These are phyloP conservation scores for Yasuhikotakia modesta DNA, from an alignment of 2,797 vertebrate genomes.

Conservation along the genomic window DNA sequence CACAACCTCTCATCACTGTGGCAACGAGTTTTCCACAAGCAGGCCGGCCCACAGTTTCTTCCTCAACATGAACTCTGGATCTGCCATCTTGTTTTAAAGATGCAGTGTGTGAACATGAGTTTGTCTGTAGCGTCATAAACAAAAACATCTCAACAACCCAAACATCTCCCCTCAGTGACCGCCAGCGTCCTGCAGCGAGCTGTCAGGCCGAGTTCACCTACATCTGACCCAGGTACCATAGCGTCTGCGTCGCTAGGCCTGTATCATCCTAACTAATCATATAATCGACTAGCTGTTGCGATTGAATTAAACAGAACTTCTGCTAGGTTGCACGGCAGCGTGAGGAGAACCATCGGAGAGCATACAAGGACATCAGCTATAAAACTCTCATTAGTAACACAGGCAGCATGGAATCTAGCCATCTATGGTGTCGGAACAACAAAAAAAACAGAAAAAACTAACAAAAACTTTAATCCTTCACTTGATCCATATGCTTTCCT, in stretches of 20 bases:
- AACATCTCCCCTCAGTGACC: too few relatives aligned
- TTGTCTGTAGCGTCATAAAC: too few relatives aligned
- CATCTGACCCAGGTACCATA: not conserved
- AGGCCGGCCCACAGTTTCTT: too few relatives aligned
- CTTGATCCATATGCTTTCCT: slow-evolving; percentile 48
- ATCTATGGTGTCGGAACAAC: slow-evolving; percentile 5
- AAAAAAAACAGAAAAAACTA: not conserved
- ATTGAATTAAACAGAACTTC: not conserved
- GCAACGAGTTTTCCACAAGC: too few relatives aligned
- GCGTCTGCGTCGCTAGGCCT: not conserved
- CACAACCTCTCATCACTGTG: not conserved
- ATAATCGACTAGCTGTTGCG: not conserved
- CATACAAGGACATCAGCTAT: slow-evolving; percentile 3
- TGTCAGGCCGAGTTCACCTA: not conserved
- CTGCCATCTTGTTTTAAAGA: not conserved
- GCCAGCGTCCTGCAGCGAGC: not conserved
- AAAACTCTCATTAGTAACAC: slow-evolving; percentile 25
- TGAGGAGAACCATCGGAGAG: not conserved
- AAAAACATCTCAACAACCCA: too few relatives aligned
- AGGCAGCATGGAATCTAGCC: slow-evolving; percentile 24
- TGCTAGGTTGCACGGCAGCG: not conserved
- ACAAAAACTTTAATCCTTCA: slow-evolving; percentile 39
- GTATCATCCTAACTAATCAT: not conserved
- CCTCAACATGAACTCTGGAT: too few relatives aligned
- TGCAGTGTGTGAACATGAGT: not conserved